Percentiles rank a stretch among this genome's conserved stretches.
phyloP scores from a whole-genome alignment of 2,888 invertebrate genomes.

The Drosophila emarginata region DNA sequence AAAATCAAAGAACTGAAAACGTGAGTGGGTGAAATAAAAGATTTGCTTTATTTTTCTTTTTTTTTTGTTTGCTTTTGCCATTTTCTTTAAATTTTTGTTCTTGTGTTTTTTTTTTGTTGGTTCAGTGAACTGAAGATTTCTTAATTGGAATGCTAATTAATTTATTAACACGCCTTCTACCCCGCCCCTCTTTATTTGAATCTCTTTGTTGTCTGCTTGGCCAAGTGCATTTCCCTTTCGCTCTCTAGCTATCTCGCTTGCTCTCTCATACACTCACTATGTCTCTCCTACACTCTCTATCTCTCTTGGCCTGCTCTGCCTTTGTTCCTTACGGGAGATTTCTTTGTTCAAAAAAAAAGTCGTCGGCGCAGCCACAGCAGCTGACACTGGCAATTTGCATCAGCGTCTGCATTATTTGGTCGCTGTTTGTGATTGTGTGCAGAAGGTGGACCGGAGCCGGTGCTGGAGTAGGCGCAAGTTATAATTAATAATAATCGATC shows the following conservation, averaged over 20 bases:
- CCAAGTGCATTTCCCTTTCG: conserved; percentile 64
- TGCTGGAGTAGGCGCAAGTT: background rate
- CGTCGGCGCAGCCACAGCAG: conserved; percentile 26
- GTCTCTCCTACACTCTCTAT: conserved; percentile 3
- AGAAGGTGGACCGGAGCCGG: conserved; percentile 1
- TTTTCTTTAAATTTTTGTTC: conserved; percentile 8
- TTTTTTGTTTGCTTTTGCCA: background rate
- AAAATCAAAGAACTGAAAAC: conserved; percentile 35
- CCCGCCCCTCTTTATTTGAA: conserved; percentile 1
- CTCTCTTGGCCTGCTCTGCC: background rate
- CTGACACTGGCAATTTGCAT: conserved; percentile 27
- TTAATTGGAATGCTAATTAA: conserved; percentile 36
- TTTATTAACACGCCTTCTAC: conserved; percentile 16
- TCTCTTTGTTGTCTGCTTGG: conserved; percentile 63
- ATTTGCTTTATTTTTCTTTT: conserved; percentile 1
- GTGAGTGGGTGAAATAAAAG: conserved; percentile 29
- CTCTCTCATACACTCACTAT: background rate
- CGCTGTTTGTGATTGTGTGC: conserved; percentile 14
- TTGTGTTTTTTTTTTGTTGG: conserved; percentile 18
- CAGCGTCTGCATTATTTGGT: conserved; percentile 22
- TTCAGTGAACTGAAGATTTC: conserved; percentile 42
- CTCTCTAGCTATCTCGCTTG: conserved; percentile 6
- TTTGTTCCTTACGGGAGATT: conserved; percentile 30
- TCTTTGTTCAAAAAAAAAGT: conserved; percentile 43
- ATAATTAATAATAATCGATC: conserved; percentile 10